These are phyloP conservation scores for Drosophila ananassae DNA, from an alignment of 1,140 invertebrate species.

Conservation along the genomic window DNA sequence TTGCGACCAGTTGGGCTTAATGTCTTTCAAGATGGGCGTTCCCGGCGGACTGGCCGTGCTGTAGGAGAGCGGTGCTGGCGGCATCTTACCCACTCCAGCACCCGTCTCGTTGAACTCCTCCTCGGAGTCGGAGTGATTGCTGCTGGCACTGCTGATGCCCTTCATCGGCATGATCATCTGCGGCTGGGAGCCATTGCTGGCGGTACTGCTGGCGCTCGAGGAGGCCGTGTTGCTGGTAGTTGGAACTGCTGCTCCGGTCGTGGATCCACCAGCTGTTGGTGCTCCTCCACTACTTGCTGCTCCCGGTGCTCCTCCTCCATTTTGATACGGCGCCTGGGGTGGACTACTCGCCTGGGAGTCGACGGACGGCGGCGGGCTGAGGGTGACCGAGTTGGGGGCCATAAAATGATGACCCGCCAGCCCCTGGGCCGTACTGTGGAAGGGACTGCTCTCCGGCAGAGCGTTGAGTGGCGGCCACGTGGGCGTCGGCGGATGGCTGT, in stretches of 20 bases:
- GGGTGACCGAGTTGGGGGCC: constrained; percentile 92
- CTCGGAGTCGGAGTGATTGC: constrained; percentile 91
- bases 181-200: constrained; percentile 73
- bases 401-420: constrained; percentile 88
- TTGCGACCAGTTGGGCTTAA: constrained; percentile 77
- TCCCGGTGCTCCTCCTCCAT: constrained; percentile 21
- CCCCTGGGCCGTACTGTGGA: constrained; percentile 85
- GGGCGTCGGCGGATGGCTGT: constrained; percentile 91
- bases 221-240: constrained; percentile 25
- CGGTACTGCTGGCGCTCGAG: constrained; percentile 82
- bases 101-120: constrained; percentile 87
- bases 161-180: constrained; percentile 66
- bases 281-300: constrained; percentile 17
- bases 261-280: neutral
- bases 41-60: constrained; percentile 86
- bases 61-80: constrained; percentile 60
- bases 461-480: constrained; percentile 88
- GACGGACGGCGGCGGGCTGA: constrained; percentile 94
- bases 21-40: constrained; percentile 85
- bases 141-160: constrained; percentile 86
- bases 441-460: constrained; percentile 86
- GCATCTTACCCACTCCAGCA: constrained; percentile 48
- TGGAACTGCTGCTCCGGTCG: constrained; percentile 11
- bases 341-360: constrained; percentile 94
- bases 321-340: constrained; percentile 86